Evolutionary conservation across 2,797 vertebrate genomes (phyloP), one percentile per base, ranked within the genome.

Genomic region (Ctenosaura bakeri): DNA sequence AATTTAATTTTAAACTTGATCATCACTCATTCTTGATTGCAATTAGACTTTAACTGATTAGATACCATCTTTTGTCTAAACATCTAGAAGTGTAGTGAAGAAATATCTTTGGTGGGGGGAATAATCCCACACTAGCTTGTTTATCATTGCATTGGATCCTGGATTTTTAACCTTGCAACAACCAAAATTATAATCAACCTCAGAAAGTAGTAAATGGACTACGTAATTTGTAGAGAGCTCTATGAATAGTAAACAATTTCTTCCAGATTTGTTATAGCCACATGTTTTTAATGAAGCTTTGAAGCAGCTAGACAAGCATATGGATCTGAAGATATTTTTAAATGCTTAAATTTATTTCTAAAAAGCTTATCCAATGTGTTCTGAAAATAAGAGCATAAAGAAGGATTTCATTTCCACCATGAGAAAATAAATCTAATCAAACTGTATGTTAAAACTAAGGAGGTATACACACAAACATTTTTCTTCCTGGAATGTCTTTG

Each of bases 1-100:
- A 93, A 95, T 96, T 96, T 96, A 94, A 96, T 96, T 96, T 97
- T 92, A 96, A 96, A 95, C 94, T 95, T 96, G 94, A 93, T 95
- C 94, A 95, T 96, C 1, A 38, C 92, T 97, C 90, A 96, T 82
- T 96, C 90, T 94, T 95, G 88, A 95, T 93, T 96, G 91, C 59
- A 88, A 93, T 94, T 95, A 93, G 64, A 93, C 18, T 94, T 94
- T 96, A 95, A 95, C 88, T 95, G 97, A 93, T 92, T 96, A 96
- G 93, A 90, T 91, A 88, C 92, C 92, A 95, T 96, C 94, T 97
- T 95, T 93, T 96, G 95, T 92, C 93, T 94, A 88, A 95, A 88
- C 77, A 93, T 94, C 78, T 91, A 94, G 42, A 32, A 90, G 35
- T 92, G 95, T 85, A 90, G 87, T 93, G 94, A 95, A 96, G 79